Evolutionary conservation across 2,888 invertebrate species (phyloP).

Genomic region (Stenoptilia bipunctidactyla): DNA sequence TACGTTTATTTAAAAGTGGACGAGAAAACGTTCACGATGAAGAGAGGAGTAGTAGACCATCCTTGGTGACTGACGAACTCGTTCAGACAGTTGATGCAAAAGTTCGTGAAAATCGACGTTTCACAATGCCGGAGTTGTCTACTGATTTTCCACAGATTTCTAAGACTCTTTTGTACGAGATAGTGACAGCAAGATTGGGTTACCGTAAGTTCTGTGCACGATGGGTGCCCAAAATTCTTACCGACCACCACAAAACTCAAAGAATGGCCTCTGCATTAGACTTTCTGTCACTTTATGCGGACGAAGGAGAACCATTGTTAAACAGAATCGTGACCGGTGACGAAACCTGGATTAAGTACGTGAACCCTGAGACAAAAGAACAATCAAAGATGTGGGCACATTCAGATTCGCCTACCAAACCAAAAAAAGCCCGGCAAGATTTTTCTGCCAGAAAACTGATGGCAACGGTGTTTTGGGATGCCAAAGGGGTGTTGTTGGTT

Average conservation of each 20-base stretch:
- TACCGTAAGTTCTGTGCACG: too few relatives aligned
- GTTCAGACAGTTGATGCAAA: too few relatives aligned
- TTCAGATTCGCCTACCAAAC: too few relatives aligned
- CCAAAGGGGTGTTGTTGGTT: conserved; percentile 1
- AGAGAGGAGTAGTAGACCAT: too few relatives aligned
- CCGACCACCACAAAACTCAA: conserved; percentile 1
- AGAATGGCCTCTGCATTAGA: not conserved
- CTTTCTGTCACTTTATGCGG: not conserved
- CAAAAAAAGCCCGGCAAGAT: not conserved
- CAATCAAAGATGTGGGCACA: not conserved
- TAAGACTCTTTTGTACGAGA: too few relatives aligned
- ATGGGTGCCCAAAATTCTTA: not conserved
- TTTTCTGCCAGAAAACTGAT: not conserved
- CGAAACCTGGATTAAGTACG: conserved; percentile 1
- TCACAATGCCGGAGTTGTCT: too few relatives aligned
- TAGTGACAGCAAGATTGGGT: too few relatives aligned
- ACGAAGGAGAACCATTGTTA: not conserved
- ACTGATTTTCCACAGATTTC: too few relatives aligned
- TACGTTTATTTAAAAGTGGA: too few relatives aligned
- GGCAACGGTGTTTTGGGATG: conserved; percentile 1
- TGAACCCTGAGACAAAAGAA: not conserved
- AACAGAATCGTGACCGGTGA: not conserved
- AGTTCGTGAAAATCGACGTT: too few relatives aligned
- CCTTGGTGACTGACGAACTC: too few relatives aligned
- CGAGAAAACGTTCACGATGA: too few relatives aligned